Evolutionary conservation across 2,113 vertebrate genomes (phyloP).

Genomic region (Redunca redunca): DNA sequence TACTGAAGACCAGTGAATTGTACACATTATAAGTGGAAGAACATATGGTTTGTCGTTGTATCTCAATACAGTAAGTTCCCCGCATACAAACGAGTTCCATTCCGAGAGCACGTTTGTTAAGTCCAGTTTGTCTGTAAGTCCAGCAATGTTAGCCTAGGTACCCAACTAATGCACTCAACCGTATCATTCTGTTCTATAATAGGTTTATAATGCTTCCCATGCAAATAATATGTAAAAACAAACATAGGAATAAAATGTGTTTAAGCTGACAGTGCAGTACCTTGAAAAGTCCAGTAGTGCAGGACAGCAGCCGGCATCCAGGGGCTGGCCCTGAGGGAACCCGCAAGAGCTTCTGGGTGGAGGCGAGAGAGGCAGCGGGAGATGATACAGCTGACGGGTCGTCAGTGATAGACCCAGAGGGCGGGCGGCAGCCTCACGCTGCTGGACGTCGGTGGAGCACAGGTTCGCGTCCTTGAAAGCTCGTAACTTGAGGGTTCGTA

Average conservation of each 20-base stretch:
- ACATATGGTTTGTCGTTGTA: background rate
- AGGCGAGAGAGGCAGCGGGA: fast-evolving
- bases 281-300: background rate
- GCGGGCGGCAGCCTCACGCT: background rate
- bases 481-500: background rate
- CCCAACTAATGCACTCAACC: background rate
- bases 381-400: background rate
- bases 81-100: background rate
- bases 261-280: background rate
- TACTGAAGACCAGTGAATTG: background rate
- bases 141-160: background rate
- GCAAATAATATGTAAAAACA: background rate
- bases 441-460: fast-evolving
- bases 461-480: background rate
- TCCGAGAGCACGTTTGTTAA: background rate
- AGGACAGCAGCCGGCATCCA: background rate
- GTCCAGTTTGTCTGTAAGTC: background rate
- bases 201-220: background rate
- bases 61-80: background rate
- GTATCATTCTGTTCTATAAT: background rate
- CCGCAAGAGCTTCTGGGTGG: background rate
- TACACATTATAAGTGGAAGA: background rate
- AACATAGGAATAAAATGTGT: background rate
- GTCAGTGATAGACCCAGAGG: background rate
- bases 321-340: background rate